Evolutionary conservation across 53 echinoderm and acorn worm genomes (phyloP).

Genomic region (Holothuria leucospilota): DNA sequence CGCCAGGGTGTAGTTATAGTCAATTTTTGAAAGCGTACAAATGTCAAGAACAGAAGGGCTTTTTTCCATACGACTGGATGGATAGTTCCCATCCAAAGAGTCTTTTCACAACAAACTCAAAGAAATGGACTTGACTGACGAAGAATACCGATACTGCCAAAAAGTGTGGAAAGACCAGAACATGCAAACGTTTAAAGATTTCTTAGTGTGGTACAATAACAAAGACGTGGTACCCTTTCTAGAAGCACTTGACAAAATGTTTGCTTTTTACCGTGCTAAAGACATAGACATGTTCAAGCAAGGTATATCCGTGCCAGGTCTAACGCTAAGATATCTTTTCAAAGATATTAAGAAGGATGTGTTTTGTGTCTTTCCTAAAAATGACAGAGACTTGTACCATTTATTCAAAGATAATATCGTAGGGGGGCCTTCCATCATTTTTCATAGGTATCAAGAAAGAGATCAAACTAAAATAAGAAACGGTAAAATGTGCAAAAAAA

Average conservation of each 20-base stretch:
- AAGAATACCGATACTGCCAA: background rate
- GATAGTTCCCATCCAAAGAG: background rate
- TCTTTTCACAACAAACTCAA: background rate
- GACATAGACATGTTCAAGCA: background rate
- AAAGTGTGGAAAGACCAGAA: slow-evolving; percentile 1
- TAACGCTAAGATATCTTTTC: slow-evolving; percentile 11
- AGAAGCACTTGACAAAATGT: slow-evolving; percentile 39
- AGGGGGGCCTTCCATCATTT: no score
- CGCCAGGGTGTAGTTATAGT: no score
- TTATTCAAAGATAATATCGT: no score
- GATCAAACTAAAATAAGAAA: slow-evolving; percentile 23
- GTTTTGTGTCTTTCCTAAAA: background rate
- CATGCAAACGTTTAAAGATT: slow-evolving; percentile 52
- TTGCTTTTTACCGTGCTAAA: slow-evolving; percentile 8
- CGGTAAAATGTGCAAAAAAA: slow-evolving; percentile 21
- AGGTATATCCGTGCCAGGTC: slow-evolving; percentile 34
- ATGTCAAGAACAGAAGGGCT: no score
- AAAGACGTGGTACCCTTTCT: slow-evolving; percentile 19
- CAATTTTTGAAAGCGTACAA: background rate
- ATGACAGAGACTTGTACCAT: background rate
- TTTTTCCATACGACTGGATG: background rate
- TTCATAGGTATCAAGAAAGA: slow-evolving; percentile 34
- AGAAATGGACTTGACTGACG: no score
- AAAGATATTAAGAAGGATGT: background rate
- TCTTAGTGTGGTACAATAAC: slow-evolving; percentile 64